Evolutionary conservation across 2,113 vertebrate genomes (phyloP).

Genomic region (Oryzias javanicus): DNA sequence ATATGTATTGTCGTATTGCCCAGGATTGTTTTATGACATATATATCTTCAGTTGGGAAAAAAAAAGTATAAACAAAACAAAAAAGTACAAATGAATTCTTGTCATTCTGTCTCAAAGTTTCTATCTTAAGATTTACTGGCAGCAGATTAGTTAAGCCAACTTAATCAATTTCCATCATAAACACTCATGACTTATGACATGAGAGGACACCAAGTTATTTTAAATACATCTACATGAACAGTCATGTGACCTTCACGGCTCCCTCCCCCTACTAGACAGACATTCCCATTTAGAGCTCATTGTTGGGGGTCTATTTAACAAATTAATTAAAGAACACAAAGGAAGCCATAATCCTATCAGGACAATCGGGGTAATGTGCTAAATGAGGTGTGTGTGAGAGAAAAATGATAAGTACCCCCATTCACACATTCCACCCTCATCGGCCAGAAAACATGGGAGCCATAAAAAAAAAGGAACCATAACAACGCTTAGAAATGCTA

Average conservation of each 20-base stretch:
- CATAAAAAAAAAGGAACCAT: not conserved
- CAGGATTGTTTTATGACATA: no score
- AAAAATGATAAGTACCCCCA: constrained; percentile 8
- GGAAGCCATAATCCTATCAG: constrained; percentile 76
- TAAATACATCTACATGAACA: constrained; percentile 55
- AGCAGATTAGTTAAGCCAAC: constrained; percentile 45
- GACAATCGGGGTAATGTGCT: constrained; percentile 35
- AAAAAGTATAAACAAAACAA: no score
- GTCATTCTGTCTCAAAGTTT: no score
- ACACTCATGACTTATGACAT: constrained; percentile 46
- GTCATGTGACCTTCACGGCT: constrained; percentile 52
- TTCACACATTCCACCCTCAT: constrained; percentile 39
- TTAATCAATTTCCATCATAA: constrained; percentile 29
- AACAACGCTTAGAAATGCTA: not conserved
- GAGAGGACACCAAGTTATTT: constrained; percentile 55
- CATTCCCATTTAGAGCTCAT: constrained; percentile 32
- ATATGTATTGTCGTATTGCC: no score
- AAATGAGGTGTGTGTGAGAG: constrained; percentile 13
- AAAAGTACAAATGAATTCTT: no score
- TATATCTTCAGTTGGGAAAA: no score
- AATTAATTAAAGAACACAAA: constrained; percentile 74
- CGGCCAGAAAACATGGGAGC: constrained; percentile 21
- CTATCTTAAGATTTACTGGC: constrained; percentile 4
- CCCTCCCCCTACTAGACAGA: constrained; percentile 19
- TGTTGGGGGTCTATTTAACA: constrained; percentile 75